These are phyloP conservation scores for Drosophila koepferae DNA, from an alignment of 2,888 invertebrate species.

Conservation along the genomic window DNA sequence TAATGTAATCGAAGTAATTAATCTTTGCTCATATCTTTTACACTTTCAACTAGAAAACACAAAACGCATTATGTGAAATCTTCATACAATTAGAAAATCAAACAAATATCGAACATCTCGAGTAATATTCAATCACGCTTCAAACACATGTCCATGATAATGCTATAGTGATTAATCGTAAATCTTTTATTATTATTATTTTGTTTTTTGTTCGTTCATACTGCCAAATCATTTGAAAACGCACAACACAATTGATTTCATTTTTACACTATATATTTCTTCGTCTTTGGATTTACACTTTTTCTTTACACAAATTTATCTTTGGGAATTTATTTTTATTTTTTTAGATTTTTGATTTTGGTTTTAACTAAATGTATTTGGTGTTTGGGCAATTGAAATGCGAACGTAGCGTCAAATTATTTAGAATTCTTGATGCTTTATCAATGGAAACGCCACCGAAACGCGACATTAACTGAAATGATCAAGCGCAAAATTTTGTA, in stretches of 20 bases:
- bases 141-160: conserved; percentile 49
- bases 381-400: conserved; percentile 27
- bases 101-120: conserved; percentile 14
- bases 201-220: not conserved
- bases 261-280: conserved; percentile 14
- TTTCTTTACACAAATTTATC: not conserved
- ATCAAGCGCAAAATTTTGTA: conserved; percentile 50
- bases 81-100: not conserved
- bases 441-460: conserved; percentile 63
- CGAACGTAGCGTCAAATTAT: conserved; percentile 28
- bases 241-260: conserved; percentile 10
- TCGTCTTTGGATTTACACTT: not conserved
- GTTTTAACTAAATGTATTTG: conserved; percentile 23
- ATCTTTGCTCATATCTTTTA: not conserved
- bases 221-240: conserved; percentile 10
- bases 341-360: conserved; percentile 2
- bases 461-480: conserved; percentile 73
- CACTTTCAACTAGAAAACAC: not conserved
- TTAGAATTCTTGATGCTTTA: conserved; percentile 51
- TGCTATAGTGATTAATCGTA: conserved; percentile 17
- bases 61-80: not conserved
- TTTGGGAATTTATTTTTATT: not conserved
- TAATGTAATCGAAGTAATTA: not conserved
- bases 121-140: conserved; percentile 52
- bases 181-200: conserved; percentile 6